Evolutionary conservation across 2,888 invertebrate species (phyloP), one percentile per base, ranked within the genome.

Genomic region (Acleris holmiana): DNA sequence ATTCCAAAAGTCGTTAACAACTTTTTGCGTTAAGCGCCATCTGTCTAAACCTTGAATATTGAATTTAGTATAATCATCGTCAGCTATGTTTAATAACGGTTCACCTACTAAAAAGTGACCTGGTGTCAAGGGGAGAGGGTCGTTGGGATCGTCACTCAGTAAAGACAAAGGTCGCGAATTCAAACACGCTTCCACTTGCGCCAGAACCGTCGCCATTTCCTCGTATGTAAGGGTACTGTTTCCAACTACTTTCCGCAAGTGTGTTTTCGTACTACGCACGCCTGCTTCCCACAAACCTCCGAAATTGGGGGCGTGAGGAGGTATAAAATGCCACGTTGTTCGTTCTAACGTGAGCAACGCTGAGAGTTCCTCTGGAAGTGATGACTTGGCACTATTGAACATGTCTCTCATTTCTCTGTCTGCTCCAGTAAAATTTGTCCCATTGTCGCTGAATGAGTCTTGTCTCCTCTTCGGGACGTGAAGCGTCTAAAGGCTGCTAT

Each of bases 401-500:
- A 46, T 41, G 35, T 40, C 48, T 46, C 18, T 56, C 23, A 29
- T 21, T 13, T 50, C 49, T 61, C 29, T 54, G 21, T 40, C 70
- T 1, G 68, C 67, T 5, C 66, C 66, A 10, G 68, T 50, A 21
- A 73, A 71, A 55, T 67, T 72, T 1, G 71, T 70, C 5, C 71
- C 72, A 35, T 72, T 72, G 41, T 74, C 73, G 19, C 71, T 72
- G n/a, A 35, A 72, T 1, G 72, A 13, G 6, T 70, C 56, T 44
- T 15, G 18, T 55, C 70, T 17, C 71, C 73, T 44, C 72, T 8
- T 57, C 72, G 50, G 2, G 72, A 60, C 0, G 61, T 58, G 51
- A 76, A 76, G 0, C 75, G 53, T 10, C 55, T 68, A 29, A 72
- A 76, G 0, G 71, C 75, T 4, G 72, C 71, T 3, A 75, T 18